A percentile compares a stretch with the other conserved stretches of the same genome.
Evolutionary conservation across 2,113 vertebrate genomes (phyloP).

Genomic region (Parotia lawesii): DNA sequence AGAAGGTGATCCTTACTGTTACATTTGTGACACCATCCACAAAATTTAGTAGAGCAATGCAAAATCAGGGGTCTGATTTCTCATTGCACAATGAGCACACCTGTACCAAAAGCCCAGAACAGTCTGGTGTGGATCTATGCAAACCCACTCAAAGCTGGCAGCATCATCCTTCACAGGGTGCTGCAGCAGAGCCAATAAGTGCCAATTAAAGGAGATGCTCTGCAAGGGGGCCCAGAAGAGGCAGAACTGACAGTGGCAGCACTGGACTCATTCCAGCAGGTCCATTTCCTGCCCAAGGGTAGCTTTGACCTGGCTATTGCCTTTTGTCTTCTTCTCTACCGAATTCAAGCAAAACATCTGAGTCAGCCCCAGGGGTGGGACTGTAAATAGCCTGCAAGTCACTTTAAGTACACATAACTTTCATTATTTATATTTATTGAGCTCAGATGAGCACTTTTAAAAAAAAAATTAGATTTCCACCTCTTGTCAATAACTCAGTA

Average conservation of each 20-base stretch:
- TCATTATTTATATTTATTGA: neutral
- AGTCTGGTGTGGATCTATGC: neutral
- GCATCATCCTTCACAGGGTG: accelerated
- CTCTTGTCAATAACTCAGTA: neutral
- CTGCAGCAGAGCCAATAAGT: neutral
- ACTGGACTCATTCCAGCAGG: neutral
- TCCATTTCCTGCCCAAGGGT: neutral
- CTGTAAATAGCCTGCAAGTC: neutral
- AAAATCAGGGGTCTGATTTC: neutral
- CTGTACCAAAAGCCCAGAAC: neutral
- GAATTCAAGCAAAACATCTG: neutral
- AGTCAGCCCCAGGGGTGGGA: neutral
- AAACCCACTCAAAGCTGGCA: neutral
- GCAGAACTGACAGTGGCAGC: neutral
- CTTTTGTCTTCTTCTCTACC: neutral
- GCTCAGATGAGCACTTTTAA: neutral
- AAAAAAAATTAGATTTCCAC: neutral
- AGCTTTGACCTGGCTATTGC: neutral
- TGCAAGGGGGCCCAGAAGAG: neutral
- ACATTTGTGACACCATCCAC: neutral
- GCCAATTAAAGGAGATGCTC: neutral
- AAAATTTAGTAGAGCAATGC: neutral
- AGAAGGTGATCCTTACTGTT: neutral
- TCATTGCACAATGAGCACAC: no score
- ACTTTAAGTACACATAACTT: neutral